Evolutionary conservation across 1,140 invertebrate genomes (phyloP).

Genomic region (Papilio polytes): DNA sequence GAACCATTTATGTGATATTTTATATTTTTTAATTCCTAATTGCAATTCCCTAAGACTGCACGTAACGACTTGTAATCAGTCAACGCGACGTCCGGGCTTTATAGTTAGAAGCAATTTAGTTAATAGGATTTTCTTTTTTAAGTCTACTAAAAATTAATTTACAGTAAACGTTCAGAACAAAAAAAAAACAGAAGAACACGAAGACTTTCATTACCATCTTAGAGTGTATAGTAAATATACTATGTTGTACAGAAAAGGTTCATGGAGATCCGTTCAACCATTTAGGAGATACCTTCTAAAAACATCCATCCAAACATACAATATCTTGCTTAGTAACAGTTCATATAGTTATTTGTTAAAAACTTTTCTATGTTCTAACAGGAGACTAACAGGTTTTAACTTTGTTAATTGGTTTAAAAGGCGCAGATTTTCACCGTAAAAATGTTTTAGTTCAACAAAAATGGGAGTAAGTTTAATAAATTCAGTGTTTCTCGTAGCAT

Average conservation of each 20-base stretch:
- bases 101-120: constrained; percentile 12
- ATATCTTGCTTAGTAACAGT: not conserved
- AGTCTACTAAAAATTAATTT: not conserved
- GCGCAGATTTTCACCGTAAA: not conserved
- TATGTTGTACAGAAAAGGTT: too few relatives aligned
- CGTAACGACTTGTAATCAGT: constrained; percentile 10
- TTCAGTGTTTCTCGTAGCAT: constrained; percentile 18
- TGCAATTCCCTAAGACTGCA: constrained; percentile 11
- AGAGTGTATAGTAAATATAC: too few relatives aligned
- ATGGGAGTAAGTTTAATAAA: constrained; percentile 10
- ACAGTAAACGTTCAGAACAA: constrained; percentile 1
- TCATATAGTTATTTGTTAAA: not conserved
- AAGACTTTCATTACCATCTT: not conserved
- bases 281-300: too few relatives aligned
- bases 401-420: constrained; percentile 11
- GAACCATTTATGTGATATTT: too few relatives aligned
- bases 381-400: not conserved
- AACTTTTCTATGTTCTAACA: not conserved
- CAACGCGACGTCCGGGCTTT: constrained; percentile 16
- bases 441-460: not conserved
- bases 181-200: not conserved
- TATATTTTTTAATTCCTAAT: constrained; percentile 8
- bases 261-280: too few relatives aligned
- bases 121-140: constrained; percentile 18
- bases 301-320: not conserved